Evolutionary conservation across 2,113 vertebrate genomes (phyloP), one percentile per base, ranked within the genome.

Genomic region (Acanthisitta chloris): DNA sequence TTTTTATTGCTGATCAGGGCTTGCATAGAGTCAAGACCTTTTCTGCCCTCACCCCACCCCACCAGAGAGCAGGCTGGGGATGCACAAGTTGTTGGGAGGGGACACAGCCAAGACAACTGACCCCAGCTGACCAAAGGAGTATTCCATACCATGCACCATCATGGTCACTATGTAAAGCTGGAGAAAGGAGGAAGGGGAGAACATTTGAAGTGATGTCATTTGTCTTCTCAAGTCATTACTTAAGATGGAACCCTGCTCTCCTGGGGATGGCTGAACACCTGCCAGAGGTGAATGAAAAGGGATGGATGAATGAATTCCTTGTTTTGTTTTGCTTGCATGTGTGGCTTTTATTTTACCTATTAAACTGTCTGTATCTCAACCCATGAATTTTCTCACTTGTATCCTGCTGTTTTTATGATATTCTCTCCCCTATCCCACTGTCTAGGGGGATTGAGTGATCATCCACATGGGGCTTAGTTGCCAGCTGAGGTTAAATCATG

Each of bases 401-500:
- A 21, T 31, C 17, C n/a, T 79, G 54, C n/a, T 34, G 29, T n/a
- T n/a, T n/a, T n/a, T n/a, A n/a, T n/a, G n/a, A n/a, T n/a, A 80
- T 71, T 55, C 14, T 64, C 17, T 48, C 5, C 9, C 31, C 25
- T 6, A 15, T 34, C 20, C 54, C 31, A 49, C 9, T 34, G 36
- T 31, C 12, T 23, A 25, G 25, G 80, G 11, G 20, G 34, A 64
- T 55, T 79, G 55, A 55, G 12, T 29, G 18, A 40, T 46, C 23
- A 52, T 10, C 5, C 2, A 0, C 18, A 3, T 49, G 26, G 12
- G 31, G 12, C 9, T 57, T 26, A 49, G 21, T 26, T 34, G 14
- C 42, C 20, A 6, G 2, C 14, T 64, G 5, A 21, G 49, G 48
- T 57, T 65, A 81, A 88, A 49, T 17, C 21, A 28, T 49, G 31